Conservation (phyloP, 2,797 vertebrate species). For the Premnoplex brunnescens region DNA sequence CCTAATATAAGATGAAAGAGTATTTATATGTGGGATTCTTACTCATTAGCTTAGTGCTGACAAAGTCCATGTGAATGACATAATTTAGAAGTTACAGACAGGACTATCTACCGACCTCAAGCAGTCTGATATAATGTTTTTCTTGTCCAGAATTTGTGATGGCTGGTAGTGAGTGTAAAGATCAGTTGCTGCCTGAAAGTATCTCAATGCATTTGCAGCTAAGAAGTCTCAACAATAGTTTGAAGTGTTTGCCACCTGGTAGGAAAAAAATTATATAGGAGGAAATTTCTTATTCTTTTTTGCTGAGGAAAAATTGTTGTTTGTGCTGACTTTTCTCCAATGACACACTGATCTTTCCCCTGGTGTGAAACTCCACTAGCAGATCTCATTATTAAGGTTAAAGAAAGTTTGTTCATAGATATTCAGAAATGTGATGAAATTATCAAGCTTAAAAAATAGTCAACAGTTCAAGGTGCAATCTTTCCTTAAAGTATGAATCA, state of each 20-base stretch:
- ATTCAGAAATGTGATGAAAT: neutral
- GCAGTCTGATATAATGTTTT: neutral
- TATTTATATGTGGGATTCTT: neutral
- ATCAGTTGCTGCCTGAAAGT: neutral
- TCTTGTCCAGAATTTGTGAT: neutral
- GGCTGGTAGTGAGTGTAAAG: neutral
- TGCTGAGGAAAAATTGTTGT: neutral
- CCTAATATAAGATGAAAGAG: neutral
- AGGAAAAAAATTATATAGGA: neutral
- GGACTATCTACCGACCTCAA: neutral
- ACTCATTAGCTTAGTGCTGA: neutral
- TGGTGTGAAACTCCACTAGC: neutral
- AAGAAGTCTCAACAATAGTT: neutral
- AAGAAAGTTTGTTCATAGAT: neutral
- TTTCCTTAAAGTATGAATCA: neutral
- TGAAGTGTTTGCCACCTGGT: neutral
- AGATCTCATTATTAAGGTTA: neutral
- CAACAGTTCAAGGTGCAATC: neutral
- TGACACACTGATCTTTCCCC: neutral
- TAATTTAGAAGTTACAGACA: neutral
- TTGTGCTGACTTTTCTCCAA: neutral
- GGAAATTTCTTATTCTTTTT: neutral
- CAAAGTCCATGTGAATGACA: neutral
- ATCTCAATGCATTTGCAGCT: neutral
- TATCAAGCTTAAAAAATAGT: neutral